A percentile compares a stretch with the other conserved stretches of the same genome.
These are phyloP conservation scores for Proales similis DNA, from an alignment of 1,140 invertebrate species.

Conservation along the genomic window DNA sequence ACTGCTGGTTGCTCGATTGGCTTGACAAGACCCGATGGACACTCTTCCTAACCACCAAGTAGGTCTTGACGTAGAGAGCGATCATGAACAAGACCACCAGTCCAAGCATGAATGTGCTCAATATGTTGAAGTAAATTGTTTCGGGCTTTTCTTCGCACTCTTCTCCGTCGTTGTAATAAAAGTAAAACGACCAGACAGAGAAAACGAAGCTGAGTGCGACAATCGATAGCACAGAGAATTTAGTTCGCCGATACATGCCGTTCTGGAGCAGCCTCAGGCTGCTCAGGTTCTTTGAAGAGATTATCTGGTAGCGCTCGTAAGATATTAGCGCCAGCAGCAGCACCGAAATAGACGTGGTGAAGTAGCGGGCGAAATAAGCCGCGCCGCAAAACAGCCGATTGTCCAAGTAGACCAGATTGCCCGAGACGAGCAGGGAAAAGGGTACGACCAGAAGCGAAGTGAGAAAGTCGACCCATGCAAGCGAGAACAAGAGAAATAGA, in stretches of 20 bases:
- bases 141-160: neutral
- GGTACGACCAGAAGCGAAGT: conserved; percentile 9
- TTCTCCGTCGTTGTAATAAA: neutral
- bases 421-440: conserved; percentile 6
- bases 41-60: conserved; percentile 6
- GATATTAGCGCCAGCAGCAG: conserved; percentile 6
- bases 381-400: conserved; percentile 26
- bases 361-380: conserved; percentile 14
- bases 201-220: neutral
- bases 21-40: conserved; percentile 9
- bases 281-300: conserved; percentile 19
- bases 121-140: neutral
- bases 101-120: neutral
- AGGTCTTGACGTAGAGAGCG: conserved; percentile 6
- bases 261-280: conserved; percentile 19
- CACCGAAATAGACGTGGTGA: conserved; percentile 22
- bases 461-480: conserved; percentile 13
- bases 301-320: conserved; percentile 30
- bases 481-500: conserved; percentile 1
- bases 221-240: conserved; percentile 5
- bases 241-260: conserved; percentile 13
- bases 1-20: too few species aligned
- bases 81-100: conserved; percentile 11
- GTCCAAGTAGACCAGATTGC: neutral
- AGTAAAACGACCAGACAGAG: conserved; percentile 27